Evolutionary conservation across 2,888 invertebrate species (phyloP).

Genomic region (Erebia aethiops): DNA sequence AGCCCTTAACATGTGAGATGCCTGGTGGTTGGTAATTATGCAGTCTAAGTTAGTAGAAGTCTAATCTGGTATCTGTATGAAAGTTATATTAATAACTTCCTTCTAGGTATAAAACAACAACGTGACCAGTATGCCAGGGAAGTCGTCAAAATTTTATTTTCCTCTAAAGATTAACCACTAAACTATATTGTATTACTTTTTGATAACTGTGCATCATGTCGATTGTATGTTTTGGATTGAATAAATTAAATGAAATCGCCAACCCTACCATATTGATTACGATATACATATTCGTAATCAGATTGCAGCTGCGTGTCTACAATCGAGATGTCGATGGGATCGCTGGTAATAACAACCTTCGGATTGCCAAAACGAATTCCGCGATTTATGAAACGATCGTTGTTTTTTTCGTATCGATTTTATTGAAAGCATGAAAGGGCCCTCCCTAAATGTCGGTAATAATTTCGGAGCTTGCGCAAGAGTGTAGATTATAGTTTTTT

Average conservation of each 20-base stretch:
- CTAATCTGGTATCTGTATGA: no score
- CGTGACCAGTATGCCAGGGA: no score
- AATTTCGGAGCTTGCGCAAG: conserved; percentile 13
- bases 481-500: not conserved
- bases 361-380: conserved; percentile 56
- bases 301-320: conserved; percentile 32
- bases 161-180: no score
- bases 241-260: not conserved
- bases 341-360: conserved; percentile 59
- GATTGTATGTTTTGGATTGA: no score
- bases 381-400: conserved; percentile 47
- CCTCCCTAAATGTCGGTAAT: conserved; percentile 24
- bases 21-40: no score
- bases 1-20: no score
- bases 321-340: conserved; percentile 50
- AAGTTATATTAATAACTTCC: no score
- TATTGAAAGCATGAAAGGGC: conserved; percentile 31
- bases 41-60: no score
- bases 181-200: no score
- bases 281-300: conserved; percentile 43
- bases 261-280: conserved; percentile 21
- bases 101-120: no score
- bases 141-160: no score
- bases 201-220: no score
- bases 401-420: conserved; percentile 44